Conservation (phyloP, 2,113 vertebrate species). For the Spea bombifrons region DNA sequence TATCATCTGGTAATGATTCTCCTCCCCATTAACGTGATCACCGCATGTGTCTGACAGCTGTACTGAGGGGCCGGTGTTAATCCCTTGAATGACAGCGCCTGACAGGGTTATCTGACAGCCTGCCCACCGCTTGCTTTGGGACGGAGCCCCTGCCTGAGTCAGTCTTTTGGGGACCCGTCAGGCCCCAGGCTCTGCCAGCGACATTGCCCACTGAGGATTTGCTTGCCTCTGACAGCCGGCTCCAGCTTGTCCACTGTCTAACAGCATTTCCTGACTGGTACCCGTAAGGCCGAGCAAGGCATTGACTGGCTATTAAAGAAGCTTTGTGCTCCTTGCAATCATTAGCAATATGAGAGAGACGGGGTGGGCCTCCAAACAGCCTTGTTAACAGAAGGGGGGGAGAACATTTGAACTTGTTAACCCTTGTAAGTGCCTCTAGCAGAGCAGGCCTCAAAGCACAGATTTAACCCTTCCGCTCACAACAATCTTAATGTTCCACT, state of each 20-base stretch:
- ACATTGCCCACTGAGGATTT: slow-evolving; percentile 31
- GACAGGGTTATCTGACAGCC: slow-evolving; percentile 21
- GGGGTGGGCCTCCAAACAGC: background rate
- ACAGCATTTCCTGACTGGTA: slow-evolving; percentile 39
- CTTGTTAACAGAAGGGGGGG: background rate
- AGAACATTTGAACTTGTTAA: background rate
- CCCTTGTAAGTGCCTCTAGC: background rate
- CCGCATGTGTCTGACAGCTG: too few species aligned
- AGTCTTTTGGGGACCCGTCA: slow-evolving; percentile 18
- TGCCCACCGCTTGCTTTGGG: too few species aligned
- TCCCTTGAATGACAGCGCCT: background rate
- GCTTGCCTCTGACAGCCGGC: slow-evolving; percentile 37
- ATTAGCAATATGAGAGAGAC: slow-evolving; percentile 21
- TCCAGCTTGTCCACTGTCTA: slow-evolving; percentile 44
- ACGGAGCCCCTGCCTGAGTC: background rate
- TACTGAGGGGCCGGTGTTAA: background rate
- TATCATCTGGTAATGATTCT: too few species aligned
- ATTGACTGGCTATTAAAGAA: slow-evolving; percentile 27
- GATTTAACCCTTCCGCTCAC: too few species aligned
- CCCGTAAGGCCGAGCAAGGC: slow-evolving; percentile 11
- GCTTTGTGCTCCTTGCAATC: slow-evolving; percentile 34
- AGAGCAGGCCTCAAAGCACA: background rate
- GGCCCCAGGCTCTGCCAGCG: slow-evolving; percentile 33
- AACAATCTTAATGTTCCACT: too few species aligned
- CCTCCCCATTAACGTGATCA: too few species aligned